Evolutionary conservation across 2,797 vertebrate genomes (phyloP), one percentile per base, ranked within the genome.

Genomic region (Hypotaenidia philippensis): DNA sequence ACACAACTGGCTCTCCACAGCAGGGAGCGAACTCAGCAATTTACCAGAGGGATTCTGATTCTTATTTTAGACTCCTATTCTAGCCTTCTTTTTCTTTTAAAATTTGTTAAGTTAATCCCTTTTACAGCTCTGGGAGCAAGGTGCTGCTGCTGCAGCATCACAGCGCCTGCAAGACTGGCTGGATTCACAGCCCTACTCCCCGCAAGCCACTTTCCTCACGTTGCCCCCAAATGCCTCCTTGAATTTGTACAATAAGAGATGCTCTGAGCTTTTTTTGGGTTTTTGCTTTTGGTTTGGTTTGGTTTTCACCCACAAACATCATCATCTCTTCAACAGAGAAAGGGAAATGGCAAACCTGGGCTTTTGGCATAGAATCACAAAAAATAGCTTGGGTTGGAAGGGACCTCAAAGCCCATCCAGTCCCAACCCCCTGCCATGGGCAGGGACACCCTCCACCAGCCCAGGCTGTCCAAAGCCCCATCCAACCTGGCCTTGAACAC

Each of bases 41-140:
- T 93, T 94, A 91, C 93, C 91, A 90, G 80, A 94, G 95, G 96
- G 94, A 97, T 95, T 96, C 93, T 97, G 93, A 49, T 91, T 93
- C 96, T 90, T 95, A 93, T 96, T 96, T 97, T 95, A 95, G 92
- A 83, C 63, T 94, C 49, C 65, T 93, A 66, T 91, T 95, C 94
- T 86, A 93, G 74, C 52, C 59, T 83, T 88, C 65, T 83, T 92
- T 91, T 94, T 80, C 57, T 74, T 87, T 93, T 75, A 70, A 90
- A 74, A 94, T 88, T 82, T 93, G 70, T 78, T 20, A 68, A 85
- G 31, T 91, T 91, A 96, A 96, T 93, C 87, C 87, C 21, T 94
- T 90, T 90, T 70, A 74, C 63, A 91, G 89, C 63, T 64, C 66
- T 91, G 83, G 60, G 80, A 94, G 23, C 0, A 1, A 76, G 61